A percentile compares a stretch with the other conserved stretches of the same genome.
Conservation (phyloP, 2,113 vertebrate species). For the Synchiropus splendidus region DNA sequence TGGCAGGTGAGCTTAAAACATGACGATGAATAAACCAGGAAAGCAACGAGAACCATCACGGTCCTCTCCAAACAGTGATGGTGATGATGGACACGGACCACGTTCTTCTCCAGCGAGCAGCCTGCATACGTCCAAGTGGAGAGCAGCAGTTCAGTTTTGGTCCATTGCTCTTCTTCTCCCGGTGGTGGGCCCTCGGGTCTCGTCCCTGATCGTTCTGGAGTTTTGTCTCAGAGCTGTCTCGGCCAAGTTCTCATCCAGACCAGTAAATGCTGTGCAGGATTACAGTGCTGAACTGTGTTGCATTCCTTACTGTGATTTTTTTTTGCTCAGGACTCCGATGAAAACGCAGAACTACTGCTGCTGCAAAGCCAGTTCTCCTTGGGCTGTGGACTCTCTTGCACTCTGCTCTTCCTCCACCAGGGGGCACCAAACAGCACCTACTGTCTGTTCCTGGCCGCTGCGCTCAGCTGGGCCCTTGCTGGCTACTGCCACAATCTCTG, state of each 20-base stretch:
- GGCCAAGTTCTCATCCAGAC: conserved; percentile 48
- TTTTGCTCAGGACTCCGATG: conserved; percentile 27
- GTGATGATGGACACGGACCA: conserved; percentile 13
- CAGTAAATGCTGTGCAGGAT: conserved; percentile 54
- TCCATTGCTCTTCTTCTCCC: conserved; percentile 62
- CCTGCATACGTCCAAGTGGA: conserved; percentile 41
- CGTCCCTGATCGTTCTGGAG: conserved; percentile 77
- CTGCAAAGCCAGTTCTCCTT: conserved; percentile 77
- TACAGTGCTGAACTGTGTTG: no score
- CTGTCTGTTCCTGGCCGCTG: conserved; percentile 69
- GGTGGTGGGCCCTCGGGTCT: conserved; percentile 68
- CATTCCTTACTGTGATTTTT: no score
- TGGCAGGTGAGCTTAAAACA: conserved; percentile 69
- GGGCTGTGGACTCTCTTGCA: conserved; percentile 75
- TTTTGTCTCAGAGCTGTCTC: conserved; percentile 77
- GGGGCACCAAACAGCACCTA: conserved; percentile 68
- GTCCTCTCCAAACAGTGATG: conserved; percentile 19
- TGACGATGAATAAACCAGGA: neutral
- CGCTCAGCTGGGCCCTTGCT: conserved; percentile 65
- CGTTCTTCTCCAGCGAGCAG: conserved; percentile 1
- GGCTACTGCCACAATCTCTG: conserved; percentile 37
- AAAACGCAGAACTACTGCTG: conserved; percentile 57
- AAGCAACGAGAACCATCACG: neutral
- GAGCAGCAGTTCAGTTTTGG: conserved; percentile 49
- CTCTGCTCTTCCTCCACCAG: conserved; percentile 78